Conservation (phyloP, 2,888 invertebrate species). For the Pristionchus exspectatus region DNA sequence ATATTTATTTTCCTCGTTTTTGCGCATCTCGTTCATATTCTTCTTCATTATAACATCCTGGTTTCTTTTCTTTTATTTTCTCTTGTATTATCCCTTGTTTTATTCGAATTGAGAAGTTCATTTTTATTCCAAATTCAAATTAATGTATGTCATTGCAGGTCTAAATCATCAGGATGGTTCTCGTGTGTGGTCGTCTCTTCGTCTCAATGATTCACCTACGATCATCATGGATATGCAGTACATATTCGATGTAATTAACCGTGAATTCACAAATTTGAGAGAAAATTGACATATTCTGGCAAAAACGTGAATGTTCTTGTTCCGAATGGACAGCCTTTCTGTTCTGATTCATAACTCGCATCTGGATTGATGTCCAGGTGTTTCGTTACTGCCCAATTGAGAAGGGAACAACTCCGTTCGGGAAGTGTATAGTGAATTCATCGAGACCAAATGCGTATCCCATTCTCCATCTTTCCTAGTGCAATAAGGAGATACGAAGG, state of each 20-base stretch:
- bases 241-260: conserved; percentile 43
- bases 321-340: too few species aligned
- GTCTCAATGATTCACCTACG: conserved; percentile 57
- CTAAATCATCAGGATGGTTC: conserved; percentile 59
- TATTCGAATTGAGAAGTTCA: not conserved
- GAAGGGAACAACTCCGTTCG: too few species aligned
- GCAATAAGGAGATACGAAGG: not conserved
- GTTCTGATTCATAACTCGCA: too few species aligned
- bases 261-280: not conserved
- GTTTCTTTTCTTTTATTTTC: too few species aligned
- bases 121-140: not conserved
- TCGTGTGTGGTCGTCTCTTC: conserved; percentile 57
- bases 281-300: too few species aligned
- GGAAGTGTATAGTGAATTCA: not conserved
- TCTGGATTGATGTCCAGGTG: too few species aligned
- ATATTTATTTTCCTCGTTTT: not conserved
- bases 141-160: conserved; percentile 54
- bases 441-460: not conserved
- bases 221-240: conserved; percentile 64
- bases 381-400: too few species aligned
- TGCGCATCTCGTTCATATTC: too few species aligned
- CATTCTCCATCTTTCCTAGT: not conserved
- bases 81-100: not conserved
- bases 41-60: too few species aligned
- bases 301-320: too few species aligned